phyloP scores from a whole-genome alignment of 23 tunicate species.

The Ascidia mentula region DNA sequence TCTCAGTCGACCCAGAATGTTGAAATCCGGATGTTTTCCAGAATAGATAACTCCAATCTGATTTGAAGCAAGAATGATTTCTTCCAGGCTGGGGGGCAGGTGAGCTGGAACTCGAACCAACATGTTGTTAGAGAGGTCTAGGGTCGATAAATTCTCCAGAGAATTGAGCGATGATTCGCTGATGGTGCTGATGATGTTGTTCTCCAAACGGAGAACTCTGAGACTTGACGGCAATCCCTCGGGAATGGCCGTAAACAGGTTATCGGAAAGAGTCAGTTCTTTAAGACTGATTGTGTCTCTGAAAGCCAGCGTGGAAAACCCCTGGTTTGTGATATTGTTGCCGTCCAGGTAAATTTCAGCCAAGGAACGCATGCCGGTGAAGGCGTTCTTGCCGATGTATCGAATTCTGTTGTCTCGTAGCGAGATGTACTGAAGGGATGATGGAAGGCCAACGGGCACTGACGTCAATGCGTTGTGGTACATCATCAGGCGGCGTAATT shows the following conservation, averaged over 20 bases:
- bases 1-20: not conserved
- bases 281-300: constrained; percentile 22
- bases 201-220: constrained; percentile 19
- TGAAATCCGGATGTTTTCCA: constrained; percentile 5
- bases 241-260: constrained; percentile 40
- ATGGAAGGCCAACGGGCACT: constrained; percentile 62
- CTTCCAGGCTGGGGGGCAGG: constrained; percentile 26
- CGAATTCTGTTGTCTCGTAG: constrained; percentile 40
- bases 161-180: constrained; percentile 12
- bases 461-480: constrained; percentile 46
- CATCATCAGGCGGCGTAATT: constrained; percentile 33
- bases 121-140: constrained; percentile 49
- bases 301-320: constrained; percentile 58
- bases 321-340: constrained; percentile 74
- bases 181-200: constrained; percentile 37
- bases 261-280: constrained; percentile 33
- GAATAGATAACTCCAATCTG: constrained; percentile 40
- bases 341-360: constrained; percentile 47
- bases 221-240: constrained; percentile 51
- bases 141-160: constrained; percentile 21
- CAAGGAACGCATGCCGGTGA: constrained; percentile 35
- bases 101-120: constrained; percentile 49
- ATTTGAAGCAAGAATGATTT: constrained; percentile 34
- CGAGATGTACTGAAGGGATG: constrained; percentile 7
- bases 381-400: constrained; percentile 32